Evolutionary conservation across 2,113 vertebrate genomes (phyloP), one percentile per base, ranked within the genome.

Genomic region (Pitta sordida): DNA sequence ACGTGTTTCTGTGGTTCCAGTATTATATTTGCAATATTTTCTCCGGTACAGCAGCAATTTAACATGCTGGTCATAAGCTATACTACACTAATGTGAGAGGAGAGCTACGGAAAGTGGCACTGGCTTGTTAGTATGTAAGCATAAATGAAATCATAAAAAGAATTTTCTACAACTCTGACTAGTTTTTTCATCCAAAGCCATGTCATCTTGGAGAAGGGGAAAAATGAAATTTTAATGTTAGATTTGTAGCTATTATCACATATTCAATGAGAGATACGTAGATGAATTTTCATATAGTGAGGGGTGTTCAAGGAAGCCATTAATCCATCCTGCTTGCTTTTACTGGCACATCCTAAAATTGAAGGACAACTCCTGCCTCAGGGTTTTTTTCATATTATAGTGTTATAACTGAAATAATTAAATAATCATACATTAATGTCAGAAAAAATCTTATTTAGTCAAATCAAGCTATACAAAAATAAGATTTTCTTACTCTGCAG

Each of bases 201-300:
- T 63, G 52, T 20, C 71, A 69, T 85, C 67, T 78, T n/a, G 48
- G 51, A 90, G 76, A 88, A 95, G 34, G 82, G 30, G 49, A 29
- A 52, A 78, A 74, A 68, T 63, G n/a, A 88, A 90, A 93, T 83
- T 75, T 85, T 83, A 71, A 74, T 92, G 68, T 73, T 90, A 73
- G 76, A 51, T 84, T 89, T 90, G 69, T 65, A 89, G 90, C 29
- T 84, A 73, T 85, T 70, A 68, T 77, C 79, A 84, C 44, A 59
- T 63, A 83, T 37, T 52, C 59, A 88, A 8, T 67, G 48, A 88
- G 56, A 83, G 58, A 58, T 63, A 87, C 29, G 74, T 16, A 77
- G 62, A 83, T 80, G 51, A 75, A 20, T 65, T 85, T 77, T 85
- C 84, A 67, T 27, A 29, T 14, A 63, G 58, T 52, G 84, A 41